Conservation (phyloP, 1,140 invertebrate genomes). For the Pemphigus obesinymphae region DNA sequence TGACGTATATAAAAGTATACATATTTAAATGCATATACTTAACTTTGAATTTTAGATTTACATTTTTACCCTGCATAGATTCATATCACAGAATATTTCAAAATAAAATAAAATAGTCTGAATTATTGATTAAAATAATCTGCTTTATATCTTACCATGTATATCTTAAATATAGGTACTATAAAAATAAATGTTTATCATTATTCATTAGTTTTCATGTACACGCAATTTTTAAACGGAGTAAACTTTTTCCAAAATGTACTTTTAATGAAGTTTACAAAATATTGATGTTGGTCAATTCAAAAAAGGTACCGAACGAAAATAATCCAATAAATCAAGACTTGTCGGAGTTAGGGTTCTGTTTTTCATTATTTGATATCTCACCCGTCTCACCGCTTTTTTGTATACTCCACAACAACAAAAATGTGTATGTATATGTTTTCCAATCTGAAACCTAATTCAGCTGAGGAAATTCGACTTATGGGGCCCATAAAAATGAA, state of each 20-base stretch:
- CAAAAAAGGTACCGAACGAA: neutral
- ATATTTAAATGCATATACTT: neutral
- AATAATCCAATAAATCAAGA: conserved; percentile 19
- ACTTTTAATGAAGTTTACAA: neutral
- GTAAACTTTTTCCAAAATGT: neutral
- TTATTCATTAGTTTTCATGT: neutral
- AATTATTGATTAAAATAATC: no score
- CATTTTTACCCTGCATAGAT: no score
- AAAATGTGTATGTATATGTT: conserved; percentile 1
- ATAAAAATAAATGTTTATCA: neutral
- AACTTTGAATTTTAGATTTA: no score
- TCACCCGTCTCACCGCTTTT: neutral
- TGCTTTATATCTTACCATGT: no score
- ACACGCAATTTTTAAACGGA: neutral
- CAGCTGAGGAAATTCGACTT: neutral
- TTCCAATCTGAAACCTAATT: conserved; percentile 36
- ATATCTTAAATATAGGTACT: no score
- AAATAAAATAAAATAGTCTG: no score
- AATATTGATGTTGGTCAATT: conserved; percentile 15
- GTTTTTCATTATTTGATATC: conserved; percentile 4
- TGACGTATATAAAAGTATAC: neutral
- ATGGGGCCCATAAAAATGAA: conserved; percentile 37
- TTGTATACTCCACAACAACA: neutral
- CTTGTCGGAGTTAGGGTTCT: neutral
- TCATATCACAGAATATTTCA: no score